Percentiles rank a stretch among this genome's conserved stretches.
Evolutionary conservation across 2,113 vertebrate genomes (phyloP).

Genomic region (Maccullochella peelii): DNA sequence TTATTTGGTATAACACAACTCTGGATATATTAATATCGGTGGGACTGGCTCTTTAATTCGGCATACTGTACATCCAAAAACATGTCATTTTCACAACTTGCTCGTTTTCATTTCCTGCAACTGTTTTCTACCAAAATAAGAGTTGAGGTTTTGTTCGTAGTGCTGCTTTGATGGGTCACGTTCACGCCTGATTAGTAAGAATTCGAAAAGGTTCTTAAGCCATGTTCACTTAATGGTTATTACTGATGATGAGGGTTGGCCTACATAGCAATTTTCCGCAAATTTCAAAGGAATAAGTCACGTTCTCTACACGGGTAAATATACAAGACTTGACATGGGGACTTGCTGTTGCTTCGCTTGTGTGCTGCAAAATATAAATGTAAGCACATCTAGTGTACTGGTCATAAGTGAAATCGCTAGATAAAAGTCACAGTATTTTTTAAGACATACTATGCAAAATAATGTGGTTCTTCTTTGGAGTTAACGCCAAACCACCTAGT

Average conservation of each 20-base stretch:
- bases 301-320: neutral
- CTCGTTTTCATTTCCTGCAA: neutral
- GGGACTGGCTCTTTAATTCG: neutral
- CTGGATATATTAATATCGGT: neutral
- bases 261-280: neutral
- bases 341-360: neutral
- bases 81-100: neutral
- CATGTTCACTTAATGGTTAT: neutral
- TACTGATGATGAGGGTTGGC: neutral
- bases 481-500: neutral
- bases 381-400: neutral
- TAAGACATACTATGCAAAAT: too few relatives aligned
- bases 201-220: neutral
- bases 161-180: neutral
- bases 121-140: constrained; percentile 1
- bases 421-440: neutral
- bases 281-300: neutral
- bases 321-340: neutral
- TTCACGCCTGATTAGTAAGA: neutral
- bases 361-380: neutral
- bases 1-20: neutral
- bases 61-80: neutral
- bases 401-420: too few relatives aligned
- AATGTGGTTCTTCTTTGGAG: neutral
- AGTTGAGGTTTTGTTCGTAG: neutral